phyloP scores from a whole-genome alignment of 2,113 vertebrate species.

The Anser cygnoides region DNA sequence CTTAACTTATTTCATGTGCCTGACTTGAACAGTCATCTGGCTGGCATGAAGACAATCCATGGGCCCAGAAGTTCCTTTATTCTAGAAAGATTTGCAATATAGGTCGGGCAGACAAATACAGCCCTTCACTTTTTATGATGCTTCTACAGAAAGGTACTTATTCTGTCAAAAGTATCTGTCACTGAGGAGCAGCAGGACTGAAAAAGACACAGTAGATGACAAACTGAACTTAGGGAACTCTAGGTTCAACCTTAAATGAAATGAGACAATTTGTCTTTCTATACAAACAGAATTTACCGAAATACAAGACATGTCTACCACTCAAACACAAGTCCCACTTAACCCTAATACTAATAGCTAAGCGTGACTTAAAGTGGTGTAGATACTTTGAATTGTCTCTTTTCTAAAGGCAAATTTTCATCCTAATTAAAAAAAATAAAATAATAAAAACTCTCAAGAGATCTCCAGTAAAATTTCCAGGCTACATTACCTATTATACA shows the following conservation, averaged over 20 bases:
- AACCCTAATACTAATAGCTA: not conserved
- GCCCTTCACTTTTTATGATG: not conserved
- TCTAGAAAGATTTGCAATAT: not conserved
- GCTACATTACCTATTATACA: not conserved
- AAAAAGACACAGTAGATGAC: not conserved
- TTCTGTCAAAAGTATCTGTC: not conserved
- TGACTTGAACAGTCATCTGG: not conserved
- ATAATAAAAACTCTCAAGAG: not conserved
- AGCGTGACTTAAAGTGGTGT: not conserved
- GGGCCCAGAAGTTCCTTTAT: not conserved
- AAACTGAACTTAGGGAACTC: not conserved
- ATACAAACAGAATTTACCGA: not conserved
- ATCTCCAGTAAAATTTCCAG: not conserved
- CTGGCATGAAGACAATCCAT: not conserved
- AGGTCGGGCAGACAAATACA: not conserved
- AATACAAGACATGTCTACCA: not conserved
- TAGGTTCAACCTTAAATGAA: not conserved
- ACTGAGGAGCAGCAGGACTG: not conserved
- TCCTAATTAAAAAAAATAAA: not conserved
- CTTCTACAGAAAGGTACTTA: not conserved
- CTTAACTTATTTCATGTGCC: not conserved
- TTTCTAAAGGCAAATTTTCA: not conserved
- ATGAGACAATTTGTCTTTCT: not conserved
- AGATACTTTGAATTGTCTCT: not conserved
- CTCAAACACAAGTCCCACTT: not conserved